Evolutionary conservation across 2,113 vertebrate species (phyloP), one percentile per base, ranked within the genome.

Genomic region (Dendrocopos noguchii): DNA sequence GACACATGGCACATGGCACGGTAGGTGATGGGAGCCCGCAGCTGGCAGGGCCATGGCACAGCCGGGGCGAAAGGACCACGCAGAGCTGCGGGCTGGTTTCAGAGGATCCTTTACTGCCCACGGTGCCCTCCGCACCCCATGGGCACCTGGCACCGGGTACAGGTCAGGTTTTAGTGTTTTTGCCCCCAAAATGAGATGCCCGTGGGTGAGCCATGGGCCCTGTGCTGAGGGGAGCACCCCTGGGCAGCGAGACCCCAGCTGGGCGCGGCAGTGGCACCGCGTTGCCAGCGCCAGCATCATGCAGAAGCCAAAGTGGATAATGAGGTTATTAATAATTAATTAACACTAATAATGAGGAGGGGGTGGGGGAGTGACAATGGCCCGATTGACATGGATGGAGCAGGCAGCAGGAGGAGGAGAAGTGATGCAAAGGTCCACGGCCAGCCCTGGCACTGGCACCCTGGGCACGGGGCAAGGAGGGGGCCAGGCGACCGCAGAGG

Each of bases 41-140:
- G 55, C 27, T 56, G 59, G 12, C 59, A 60, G 11, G 10, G 59
- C 36, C 61, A 63, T 20, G 60, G n/a, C 22, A 31, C 25, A 24
- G n/a, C 1, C 4, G 9, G 80, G 44, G 47, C 0, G 53, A 92
- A 96, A 65, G 95, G 91, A 96, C 4, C 33, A 96, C 75, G 57
- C 95, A 7, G 84, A 91, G 92, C 60, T 80, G 50, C 39, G 4
- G 4, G 79, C 83, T 85, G 89, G 36, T 83, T 95, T 89, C 57
- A 87, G 50, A 82, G 68, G 83, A 90, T 93, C 91, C 68, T 97
- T 97, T 97, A 96, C 95, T 97, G 93, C 77, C 94, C 71, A 21
- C 34, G 81, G 15, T 61, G 18, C 46, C 66, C 86, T 47, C 85
- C 74, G 25, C 12, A 39, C 88, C 73, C 84, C 84, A 96, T 93